phyloP scores from a whole-genome alignment of 2,797 vertebrate genomes.

The Orientallactaga sibirica region DNA sequence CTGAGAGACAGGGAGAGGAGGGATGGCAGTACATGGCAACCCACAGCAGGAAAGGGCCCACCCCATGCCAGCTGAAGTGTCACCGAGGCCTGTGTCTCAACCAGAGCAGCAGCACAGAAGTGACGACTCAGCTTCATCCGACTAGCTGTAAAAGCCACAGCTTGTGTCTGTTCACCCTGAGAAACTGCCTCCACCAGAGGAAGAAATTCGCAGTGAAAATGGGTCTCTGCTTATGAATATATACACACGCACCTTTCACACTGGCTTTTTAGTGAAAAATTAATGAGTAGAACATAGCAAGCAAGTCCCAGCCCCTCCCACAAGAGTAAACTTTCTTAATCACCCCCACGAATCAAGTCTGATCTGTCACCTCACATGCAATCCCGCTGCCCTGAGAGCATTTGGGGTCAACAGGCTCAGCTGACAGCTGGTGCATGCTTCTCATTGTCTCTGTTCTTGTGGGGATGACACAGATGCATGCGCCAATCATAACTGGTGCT shows the following conservation, averaged over 20 bases:
- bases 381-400: not conserved
- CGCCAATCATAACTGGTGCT: not conserved
- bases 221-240: not conserved
- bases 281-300: not conserved
- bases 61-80: too few relatives aligned
- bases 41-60: not conserved
- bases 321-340: not conserved
- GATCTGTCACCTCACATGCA: not conserved
- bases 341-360: not conserved
- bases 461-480: not conserved
- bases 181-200: not conserved
- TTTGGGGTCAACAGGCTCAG: not conserved
- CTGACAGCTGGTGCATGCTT: not conserved
- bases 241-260: not conserved
- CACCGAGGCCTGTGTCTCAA: too few relatives aligned
- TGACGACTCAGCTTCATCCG: accelerated
- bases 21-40: not conserved
- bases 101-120: not conserved
- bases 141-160: not conserved
- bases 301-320: not conserved
- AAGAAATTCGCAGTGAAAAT: not conserved
- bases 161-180: not conserved
- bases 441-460: not conserved
- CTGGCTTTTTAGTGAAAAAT: not conserved
- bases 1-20: not conserved